phyloP scores from a whole-genome alignment of 2,113 vertebrate genomes.

The Greenwoodochromis staneri region DNA sequence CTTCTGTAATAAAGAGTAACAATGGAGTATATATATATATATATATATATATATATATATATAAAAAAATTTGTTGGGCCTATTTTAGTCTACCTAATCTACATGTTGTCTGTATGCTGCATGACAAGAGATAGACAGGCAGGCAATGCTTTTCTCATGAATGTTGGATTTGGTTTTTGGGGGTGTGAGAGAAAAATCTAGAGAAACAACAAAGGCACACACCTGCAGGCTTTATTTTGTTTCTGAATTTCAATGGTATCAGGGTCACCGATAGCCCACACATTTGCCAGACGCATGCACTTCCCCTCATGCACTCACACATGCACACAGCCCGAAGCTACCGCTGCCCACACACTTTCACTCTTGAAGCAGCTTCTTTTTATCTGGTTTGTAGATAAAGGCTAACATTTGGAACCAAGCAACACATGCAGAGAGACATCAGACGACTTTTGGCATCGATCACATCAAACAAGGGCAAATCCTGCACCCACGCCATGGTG shows the following conservation, averaged over 20 bases:
- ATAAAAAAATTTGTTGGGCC: neutral
- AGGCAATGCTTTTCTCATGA: neutral
- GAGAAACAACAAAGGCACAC: neutral
- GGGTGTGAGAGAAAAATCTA: neutral
- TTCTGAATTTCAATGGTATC: neutral
- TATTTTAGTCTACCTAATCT: neutral
- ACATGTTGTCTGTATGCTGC: neutral
- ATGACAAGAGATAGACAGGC: neutral
- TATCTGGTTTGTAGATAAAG: conserved; percentile 17
- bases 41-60: neutral
- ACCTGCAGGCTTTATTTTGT: neutral
- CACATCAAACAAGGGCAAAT: conserved; percentile 16
- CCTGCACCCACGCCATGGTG: conserved; percentile 25
- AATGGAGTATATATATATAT: no score
- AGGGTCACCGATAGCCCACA: conserved; percentile 13
- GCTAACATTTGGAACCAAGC: neutral
- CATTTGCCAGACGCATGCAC: neutral
- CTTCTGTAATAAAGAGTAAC: no score
- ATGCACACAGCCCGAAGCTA: neutral
- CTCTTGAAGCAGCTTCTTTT: conserved; percentile 23
- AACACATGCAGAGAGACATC: conserved; percentile 22
- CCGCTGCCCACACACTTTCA: conserved; percentile 49
- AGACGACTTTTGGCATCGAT: neutral
- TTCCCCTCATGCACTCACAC: neutral
- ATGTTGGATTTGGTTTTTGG: neutral